Evolutionary conservation across 2,113 vertebrate genomes (phyloP).

Genomic region (Heterotis niloticus): DNA sequence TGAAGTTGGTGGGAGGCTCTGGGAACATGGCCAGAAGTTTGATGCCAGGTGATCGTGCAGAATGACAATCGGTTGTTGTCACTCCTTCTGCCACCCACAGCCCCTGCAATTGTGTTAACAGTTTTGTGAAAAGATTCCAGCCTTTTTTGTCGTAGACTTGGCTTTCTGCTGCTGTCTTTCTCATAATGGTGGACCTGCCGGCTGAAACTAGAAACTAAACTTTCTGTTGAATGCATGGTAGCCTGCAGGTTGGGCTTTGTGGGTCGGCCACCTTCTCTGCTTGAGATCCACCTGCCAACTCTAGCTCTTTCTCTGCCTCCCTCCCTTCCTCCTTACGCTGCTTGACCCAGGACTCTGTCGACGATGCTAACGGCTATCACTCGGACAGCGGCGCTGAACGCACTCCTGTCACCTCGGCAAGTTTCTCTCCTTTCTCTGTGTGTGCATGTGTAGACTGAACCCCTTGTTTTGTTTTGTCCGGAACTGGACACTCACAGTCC

Average conservation of each 20-base stretch:
- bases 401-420: constrained; percentile 72
- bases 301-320: constrained; percentile 48
- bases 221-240: not conserved
- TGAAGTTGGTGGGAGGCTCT: no score
- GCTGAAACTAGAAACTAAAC: no score
- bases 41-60: no score
- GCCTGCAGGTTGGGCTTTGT: not conserved
- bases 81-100: no score
- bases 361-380: constrained; percentile 79
- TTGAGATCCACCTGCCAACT: constrained; percentile 5
- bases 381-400: constrained; percentile 81
- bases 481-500: not conserved
- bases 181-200: no score
- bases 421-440: constrained; percentile 54
- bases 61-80: no score
- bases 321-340: constrained; percentile 53
- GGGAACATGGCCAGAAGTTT: no score
- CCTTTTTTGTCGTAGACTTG: no score
- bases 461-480: not conserved
- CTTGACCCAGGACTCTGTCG: constrained; percentile 79
- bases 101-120: no score
- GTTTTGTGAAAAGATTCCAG: no score
- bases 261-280: constrained; percentile 13
- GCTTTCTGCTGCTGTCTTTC: no score
- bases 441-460: not conserved